Conservation (phyloP, 2,113 vertebrate genomes). For the Otolemur garnettii region DNA sequence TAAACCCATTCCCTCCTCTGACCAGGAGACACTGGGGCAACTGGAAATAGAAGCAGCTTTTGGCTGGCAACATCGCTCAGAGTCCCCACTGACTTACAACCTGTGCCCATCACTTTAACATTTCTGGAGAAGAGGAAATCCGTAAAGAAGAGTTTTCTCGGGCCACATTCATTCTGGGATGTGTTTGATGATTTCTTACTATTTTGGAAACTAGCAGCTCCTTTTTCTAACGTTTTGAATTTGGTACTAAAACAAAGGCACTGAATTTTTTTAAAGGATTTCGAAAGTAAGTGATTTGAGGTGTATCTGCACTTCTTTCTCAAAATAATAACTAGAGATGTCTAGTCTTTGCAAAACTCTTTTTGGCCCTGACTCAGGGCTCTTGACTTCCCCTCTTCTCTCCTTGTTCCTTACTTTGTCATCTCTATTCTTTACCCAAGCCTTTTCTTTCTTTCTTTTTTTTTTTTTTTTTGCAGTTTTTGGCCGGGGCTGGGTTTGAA, state of each 20-base stretch:
- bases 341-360: too few relatives aligned
- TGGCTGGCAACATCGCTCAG: neutral
- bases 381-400: too few relatives aligned
- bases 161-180: neutral
- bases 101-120: neutral
- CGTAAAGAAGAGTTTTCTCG: neutral
- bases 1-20: neutral
- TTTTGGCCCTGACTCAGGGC: too few relatives aligned
- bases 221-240: conserved; percentile 1
- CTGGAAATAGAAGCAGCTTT: neutral
- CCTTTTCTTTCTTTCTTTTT: too few relatives aligned
- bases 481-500: too few relatives aligned
- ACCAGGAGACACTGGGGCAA: neutral
- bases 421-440: too few relatives aligned
- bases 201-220: neutral
- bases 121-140: neutral
- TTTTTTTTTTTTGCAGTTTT: too few relatives aligned
- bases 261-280: conserved; percentile 3
- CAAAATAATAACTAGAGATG: conserved; percentile 45
- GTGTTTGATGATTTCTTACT: neutral
- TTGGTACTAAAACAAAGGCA: conserved; percentile 19
- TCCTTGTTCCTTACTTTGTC: too few relatives aligned
- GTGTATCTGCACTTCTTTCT: neutral
- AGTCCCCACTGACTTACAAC: neutral
- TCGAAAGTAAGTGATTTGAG: neutral